Evolutionary conservation across 2,797 vertebrate genomes (phyloP).

Genomic region (Neomorphus geoffroyi): DNA sequence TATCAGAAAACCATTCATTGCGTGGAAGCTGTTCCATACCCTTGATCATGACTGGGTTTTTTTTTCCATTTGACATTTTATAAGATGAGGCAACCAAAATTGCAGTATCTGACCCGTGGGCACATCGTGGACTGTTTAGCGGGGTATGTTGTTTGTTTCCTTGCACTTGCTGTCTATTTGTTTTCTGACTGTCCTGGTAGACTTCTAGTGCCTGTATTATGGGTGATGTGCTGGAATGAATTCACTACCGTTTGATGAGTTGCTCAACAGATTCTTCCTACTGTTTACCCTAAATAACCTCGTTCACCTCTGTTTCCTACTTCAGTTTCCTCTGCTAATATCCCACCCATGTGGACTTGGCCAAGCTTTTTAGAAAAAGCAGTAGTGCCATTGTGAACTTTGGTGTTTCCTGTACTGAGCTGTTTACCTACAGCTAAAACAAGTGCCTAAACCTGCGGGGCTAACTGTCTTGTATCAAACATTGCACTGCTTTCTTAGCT

Average conservation of each 20-base stretch:
- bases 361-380: background rate
- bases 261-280: background rate
- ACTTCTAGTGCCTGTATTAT: background rate
- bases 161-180: background rate
- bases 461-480: background rate
- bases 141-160: background rate
- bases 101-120: background rate
- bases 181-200: background rate
- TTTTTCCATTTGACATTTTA: background rate
- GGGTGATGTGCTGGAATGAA: background rate
- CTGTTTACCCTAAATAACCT: constrained; percentile 34
- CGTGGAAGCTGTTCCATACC: background rate
- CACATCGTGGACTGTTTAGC: background rate
- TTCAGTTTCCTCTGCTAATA: background rate
- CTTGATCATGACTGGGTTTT: background rate
- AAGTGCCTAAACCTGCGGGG: background rate
- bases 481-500: background rate
- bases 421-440: constrained; percentile 26
- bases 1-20: too few species aligned
- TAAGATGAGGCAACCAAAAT: background rate
- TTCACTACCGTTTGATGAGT: background rate
- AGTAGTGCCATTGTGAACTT: background rate
- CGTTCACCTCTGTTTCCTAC: constrained; percentile 14
- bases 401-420: background rate
- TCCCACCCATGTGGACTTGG: background rate